These are phyloP conservation scores for Magallana angulata DNA, from an alignment of 1,140 invertebrate genomes.

Conservation along the genomic window DNA sequence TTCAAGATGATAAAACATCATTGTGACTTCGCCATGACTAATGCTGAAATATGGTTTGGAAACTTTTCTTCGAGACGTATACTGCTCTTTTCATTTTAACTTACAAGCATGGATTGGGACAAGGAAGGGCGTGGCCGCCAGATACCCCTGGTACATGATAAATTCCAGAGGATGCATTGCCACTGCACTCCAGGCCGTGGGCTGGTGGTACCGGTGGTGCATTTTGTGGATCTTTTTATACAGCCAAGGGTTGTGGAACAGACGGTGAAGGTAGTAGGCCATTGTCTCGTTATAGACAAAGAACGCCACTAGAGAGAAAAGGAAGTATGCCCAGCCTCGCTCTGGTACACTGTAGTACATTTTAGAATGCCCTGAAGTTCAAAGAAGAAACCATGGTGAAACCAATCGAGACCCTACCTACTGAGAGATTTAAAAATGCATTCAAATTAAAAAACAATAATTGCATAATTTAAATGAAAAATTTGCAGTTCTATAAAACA, in stretches of 20 bases:
- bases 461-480: too few species aligned
- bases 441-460: too few species aligned
- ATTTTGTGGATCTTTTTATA: slow-evolving; percentile 88
- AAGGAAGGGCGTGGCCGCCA: slow-evolving; percentile 58
- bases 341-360: slow-evolving; percentile 85
- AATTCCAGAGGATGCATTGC: slow-evolving; percentile 86
- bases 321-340: slow-evolving; percentile 83
- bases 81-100: not conserved
- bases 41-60: too few species aligned
- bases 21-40: too few species aligned
- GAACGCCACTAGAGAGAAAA: slow-evolving; percentile 55
- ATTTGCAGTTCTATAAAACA: too few species aligned
- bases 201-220: slow-evolving; percentile 88
- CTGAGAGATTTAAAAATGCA: too few species aligned
- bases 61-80: too few species aligned
- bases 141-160: slow-evolving; percentile 59
- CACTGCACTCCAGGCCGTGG: slow-evolving; percentile 85
- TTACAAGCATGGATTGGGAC: slow-evolving; percentile 67
- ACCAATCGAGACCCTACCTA: not conserved
- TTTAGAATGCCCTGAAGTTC: slow-evolving; percentile 80
- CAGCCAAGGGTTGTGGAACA: slow-evolving; percentile 86
- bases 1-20: too few species aligned
- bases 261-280: slow-evolving; percentile 85
- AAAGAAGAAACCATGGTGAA: not conserved
- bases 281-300: slow-evolving; percentile 83